Evolutionary conservation across 2,797 vertebrate species (phyloP), one percentile per base, ranked within the genome.

Genomic region (Hemibagrus guttatus): DNA sequence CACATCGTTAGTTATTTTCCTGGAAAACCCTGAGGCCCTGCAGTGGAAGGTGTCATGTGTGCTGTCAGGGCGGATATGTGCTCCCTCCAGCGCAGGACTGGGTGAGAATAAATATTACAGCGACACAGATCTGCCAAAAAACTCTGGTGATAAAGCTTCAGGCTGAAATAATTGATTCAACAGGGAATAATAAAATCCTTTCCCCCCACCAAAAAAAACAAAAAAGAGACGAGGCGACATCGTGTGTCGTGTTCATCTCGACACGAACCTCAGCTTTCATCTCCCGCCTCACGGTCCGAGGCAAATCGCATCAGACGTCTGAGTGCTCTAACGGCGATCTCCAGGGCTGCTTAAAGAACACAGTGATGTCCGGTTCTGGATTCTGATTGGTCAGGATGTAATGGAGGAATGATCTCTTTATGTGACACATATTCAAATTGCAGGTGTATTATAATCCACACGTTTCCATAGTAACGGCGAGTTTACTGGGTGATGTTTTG

Each of bases 111-210:
- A 52, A 58, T 76, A 82, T 75, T 52, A 81, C 39, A 35, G n/a
- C 46, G 86, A 88, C 85, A 88, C 86, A 68, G 63, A 82, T 79
- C 83, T 86, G 88, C 78, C 69, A 84, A 83, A 76, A 86, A 80
- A 83, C 68, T 82, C 85, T 83, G 86, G 71, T 84, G 84, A 84
- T 84, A 80, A 84, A 59, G 66, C 84, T 85, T 39, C 13, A 52
- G 46, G 72, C 26, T 8, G 46, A 75, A 23, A 87, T 89, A 91
- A 89, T 87, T 83, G 82, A 89, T 87, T 86, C 88, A 87, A 82
- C 61, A 74, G 87, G 87, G 88, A 87, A 89, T 89, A 88, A 84
- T 83, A 82, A 88, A 83, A 69, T 1, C 1, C 35, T 68, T 39
- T 39, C 35, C 35, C 8, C 9, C 46, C 46, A 7, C 58, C 58